These are phyloP conservation scores for Malthinus seriepunctatus DNA, from an alignment of 2,888 invertebrate species.

Conservation along the genomic window DNA sequence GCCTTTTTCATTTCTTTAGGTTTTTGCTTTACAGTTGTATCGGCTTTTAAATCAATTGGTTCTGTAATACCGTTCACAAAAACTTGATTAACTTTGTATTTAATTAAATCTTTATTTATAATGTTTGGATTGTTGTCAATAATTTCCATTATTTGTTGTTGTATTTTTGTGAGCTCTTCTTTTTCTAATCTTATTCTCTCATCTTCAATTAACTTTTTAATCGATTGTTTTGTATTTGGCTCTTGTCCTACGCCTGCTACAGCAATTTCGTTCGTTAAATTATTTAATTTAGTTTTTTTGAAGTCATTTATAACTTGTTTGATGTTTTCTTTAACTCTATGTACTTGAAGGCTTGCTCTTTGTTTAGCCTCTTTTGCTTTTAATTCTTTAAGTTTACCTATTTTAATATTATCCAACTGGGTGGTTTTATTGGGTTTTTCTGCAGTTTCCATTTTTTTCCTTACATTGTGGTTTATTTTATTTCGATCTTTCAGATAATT, in stretches of 20 bases:
- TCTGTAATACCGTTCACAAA: conserved; percentile 10
- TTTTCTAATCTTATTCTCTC: conserved; percentile 55
- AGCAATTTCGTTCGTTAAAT: conserved; percentile 28
- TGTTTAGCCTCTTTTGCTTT: conserved; percentile 12
- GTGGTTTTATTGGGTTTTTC: conserved; percentile 1
- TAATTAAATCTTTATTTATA: conserved; percentile 56
- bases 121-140: conserved; percentile 57
- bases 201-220: conserved; percentile 47
- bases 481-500: neutral
- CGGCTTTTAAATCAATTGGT: conserved; percentile 6
- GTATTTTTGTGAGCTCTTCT: conserved; percentile 56
- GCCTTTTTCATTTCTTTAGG: conserved; percentile 15
- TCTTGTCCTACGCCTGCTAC: conserved; percentile 14
- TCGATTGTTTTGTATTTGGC: conserved; percentile 35
- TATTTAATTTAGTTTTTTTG: conserved; percentile 20
- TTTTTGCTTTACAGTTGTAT: conserved; percentile 10
- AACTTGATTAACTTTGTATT: conserved; percentile 41
- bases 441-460: neutral
- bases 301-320: conserved; percentile 23
- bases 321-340: conserved; percentile 28
- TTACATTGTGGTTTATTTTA: neutral
- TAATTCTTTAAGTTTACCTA: conserved; percentile 9
- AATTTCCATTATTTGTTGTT: conserved; percentile 55
- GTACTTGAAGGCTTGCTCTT: conserved; percentile 7
- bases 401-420: conserved; percentile 10